These are phyloP conservation scores for Aporrectodea caliginosa DNA, from an alignment of 1,140 invertebrate genomes.

Conservation along the genomic window DNA sequence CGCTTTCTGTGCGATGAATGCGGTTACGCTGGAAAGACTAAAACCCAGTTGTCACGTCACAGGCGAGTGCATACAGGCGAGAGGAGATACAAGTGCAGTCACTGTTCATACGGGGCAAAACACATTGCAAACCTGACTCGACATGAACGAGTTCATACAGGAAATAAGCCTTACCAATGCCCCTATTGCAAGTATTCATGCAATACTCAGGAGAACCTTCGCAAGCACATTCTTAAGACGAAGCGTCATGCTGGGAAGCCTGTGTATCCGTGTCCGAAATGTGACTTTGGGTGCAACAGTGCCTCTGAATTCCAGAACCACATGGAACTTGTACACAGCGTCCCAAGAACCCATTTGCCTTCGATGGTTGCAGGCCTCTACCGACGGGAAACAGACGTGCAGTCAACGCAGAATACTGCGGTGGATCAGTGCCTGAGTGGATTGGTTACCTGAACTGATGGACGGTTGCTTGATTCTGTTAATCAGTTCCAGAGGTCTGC, in stretches of 20 bases:
- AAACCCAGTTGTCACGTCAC: conserved; percentile 25
- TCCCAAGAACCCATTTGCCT: conserved; percentile 38
- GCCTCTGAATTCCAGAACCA: conserved; percentile 67
- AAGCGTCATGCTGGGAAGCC: conserved; percentile 70
- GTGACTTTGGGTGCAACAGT: conserved; percentile 64
- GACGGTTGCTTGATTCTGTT: no score
- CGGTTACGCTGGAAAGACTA: conserved; percentile 26
- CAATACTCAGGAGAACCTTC: conserved; percentile 77
- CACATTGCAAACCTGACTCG: conserved; percentile 44
- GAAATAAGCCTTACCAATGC: conserved; percentile 31
- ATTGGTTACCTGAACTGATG: no score
- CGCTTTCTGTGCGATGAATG: conserved; percentile 31
- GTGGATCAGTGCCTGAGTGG: no score
- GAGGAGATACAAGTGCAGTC: conserved; percentile 25
- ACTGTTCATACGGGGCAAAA: conserved; percentile 27
- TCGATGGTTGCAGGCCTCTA: conserved; percentile 19
- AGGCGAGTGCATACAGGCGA: conserved; percentile 26
- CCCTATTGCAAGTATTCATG: conserved; percentile 73
- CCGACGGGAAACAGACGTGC: not conserved
- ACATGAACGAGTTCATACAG: conserved; percentile 31
- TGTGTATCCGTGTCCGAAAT: conserved; percentile 72
- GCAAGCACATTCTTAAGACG: conserved; percentile 78
- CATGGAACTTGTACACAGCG: conserved; percentile 60
- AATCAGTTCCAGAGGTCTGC: no score
- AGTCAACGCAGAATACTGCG: no score